Percentiles rank a stretch among this genome's conserved stretches.
Conservation (phyloP, 2,113 vertebrate genomes). For the Xerus inauris region DNA sequence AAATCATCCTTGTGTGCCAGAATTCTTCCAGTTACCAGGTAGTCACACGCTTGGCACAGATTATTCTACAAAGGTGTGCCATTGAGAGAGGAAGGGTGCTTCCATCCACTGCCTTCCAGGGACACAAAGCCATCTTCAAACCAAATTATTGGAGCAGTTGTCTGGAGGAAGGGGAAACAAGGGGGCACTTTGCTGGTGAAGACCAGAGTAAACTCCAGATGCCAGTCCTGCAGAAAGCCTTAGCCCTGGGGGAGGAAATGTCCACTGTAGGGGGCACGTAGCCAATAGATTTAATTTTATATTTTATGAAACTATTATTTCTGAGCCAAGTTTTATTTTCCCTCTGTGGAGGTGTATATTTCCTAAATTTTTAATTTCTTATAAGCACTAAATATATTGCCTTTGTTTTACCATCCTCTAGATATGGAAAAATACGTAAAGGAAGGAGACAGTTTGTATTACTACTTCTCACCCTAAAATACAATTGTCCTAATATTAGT, state of each 20-base stretch:
- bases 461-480: slow-evolving; percentile 23
- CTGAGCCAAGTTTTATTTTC: not conserved
- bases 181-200: not conserved
- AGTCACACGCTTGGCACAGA: slow-evolving; percentile 69
- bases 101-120: slow-evolving; percentile 16
- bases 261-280: not conserved
- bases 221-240: too few species aligned
- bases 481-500: slow-evolving; percentile 66
- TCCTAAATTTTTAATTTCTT: slow-evolving; percentile 29
- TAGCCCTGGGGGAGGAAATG: not conserved
- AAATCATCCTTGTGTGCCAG: slow-evolving; percentile 67
- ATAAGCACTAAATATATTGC: not conserved
- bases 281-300: not conserved
- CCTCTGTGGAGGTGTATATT: not conserved
- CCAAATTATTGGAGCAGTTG: not conserved
- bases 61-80: slow-evolving; percentile 23
- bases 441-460: not conserved
- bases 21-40: slow-evolving; percentile 76
- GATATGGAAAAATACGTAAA: not conserved
- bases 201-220: rapidly evolving
- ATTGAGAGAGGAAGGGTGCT: slow-evolving; percentile 63
- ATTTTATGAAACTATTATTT: not conserved
- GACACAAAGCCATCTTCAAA: not conserved
- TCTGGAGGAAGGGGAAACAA: not conserved
- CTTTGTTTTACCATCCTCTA: not conserved